Evolutionary conservation across 2,888 invertebrate genomes (phyloP), one percentile per base, ranked within the genome.

Genomic region (Pseudococcus longispinus): DNA sequence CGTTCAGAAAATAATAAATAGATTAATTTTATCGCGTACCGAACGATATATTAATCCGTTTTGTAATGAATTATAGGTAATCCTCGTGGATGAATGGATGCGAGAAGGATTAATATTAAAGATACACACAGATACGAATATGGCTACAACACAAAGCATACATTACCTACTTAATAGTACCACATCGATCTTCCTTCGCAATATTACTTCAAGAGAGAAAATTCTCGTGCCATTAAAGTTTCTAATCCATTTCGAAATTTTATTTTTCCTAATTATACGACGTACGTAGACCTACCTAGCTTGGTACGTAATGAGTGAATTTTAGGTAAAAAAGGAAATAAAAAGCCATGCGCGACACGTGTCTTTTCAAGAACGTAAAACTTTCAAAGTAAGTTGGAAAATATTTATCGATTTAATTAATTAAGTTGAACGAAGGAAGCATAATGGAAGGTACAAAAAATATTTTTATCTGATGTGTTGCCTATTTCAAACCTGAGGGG

Each of bases 11-110:
- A 83, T 46, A 83, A 83, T 83, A 83, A 83, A 83, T 83, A 83
- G 83, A 83, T 83, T 83, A 83, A 83, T 83, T 83, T 83, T 83
- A 83, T 83, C 44, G 83, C 51, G 51, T 83, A 20, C 51, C 46
- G 83, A 83, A 83, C 44, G 51, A 83, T 82, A 83, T 83, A 83
- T 42, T 83, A 83, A 83, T 83, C 83, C 83, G 42, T 83, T 83
- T 83, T 46, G 83, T 83, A 83, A 83, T 83, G 83, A 83, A 83
- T 51, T 83, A 83, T 83, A 70, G 70, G 70, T 70, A 70, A 70
- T 70, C 70, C 70, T 29, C 70, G 29, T 29, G 70, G 70, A 70
- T 70, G 70, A 70, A 70, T 70, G 70, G 70, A 70, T 70, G 29
- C 70, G 70, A 70, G 70, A 70, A 29, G 70, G 70, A 70, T 70